Percentiles rank a stretch among this genome's conserved stretches.
Evolutionary conservation across 2,113 vertebrate species (phyloP).

Genomic region (Vimba vimba): DNA sequence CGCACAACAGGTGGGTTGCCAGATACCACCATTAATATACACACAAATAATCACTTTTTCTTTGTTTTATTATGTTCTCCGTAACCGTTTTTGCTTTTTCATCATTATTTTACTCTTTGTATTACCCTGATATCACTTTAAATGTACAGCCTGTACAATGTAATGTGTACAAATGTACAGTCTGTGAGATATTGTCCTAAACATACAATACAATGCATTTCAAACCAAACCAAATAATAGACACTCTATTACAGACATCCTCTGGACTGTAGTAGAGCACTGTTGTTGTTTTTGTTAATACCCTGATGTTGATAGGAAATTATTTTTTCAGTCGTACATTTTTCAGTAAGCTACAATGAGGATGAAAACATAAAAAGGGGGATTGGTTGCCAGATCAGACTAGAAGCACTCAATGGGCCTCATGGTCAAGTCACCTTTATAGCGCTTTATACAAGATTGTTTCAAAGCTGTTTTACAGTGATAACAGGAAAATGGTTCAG

Average conservation of each 20-base stretch:
- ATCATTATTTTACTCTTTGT: neutral
- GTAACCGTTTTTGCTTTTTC: neutral
- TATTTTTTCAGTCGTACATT: neutral
- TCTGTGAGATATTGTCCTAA: neutral
- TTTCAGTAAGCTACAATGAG: neutral
- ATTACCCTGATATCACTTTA: neutral
- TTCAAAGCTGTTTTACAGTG: no score
- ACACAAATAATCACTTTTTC: neutral
- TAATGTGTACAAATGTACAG: no score
- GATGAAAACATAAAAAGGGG: neutral
- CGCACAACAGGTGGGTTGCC: conserved; percentile 12
- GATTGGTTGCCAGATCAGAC: neutral
- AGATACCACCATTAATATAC: neutral
- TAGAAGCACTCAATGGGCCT: neutral
- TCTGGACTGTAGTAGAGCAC: neutral
- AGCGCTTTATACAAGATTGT: no score
- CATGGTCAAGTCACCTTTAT: no score
- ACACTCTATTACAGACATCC: neutral
- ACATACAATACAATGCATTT: neutral
- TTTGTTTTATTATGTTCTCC: neutral
- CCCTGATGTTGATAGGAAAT: neutral
- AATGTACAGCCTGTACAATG: neutral
- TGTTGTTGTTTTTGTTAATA: neutral
- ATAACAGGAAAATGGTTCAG: no score
- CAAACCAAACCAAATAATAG: no score